Conservation (phyloP, 2,888 invertebrate species). For the Criorhina ranunculi region DNA sequence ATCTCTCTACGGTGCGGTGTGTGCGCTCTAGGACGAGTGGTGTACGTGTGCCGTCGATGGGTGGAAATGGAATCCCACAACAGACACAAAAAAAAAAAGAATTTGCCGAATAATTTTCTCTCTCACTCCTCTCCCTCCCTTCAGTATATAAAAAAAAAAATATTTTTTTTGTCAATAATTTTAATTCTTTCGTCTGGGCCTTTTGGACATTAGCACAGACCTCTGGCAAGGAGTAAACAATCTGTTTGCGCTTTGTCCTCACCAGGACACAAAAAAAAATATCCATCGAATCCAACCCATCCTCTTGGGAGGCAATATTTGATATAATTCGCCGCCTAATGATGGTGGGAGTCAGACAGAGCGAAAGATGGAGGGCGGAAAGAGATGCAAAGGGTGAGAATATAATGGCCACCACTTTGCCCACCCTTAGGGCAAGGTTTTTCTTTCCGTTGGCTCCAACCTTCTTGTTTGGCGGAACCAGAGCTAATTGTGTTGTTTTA, state of each 20-base stretch:
- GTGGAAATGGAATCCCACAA: conserved; percentile 67
- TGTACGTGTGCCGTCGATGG: conserved; percentile 74
- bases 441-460: conserved; percentile 9
- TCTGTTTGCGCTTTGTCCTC: conserved; percentile 36
- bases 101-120: conserved; percentile 19
- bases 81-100: conserved; percentile 49
- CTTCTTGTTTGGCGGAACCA: conserved; percentile 13
- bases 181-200: conserved; percentile 65
- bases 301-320: conserved; percentile 58
- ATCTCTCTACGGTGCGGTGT: conserved; percentile 29
- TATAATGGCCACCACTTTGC: conserved; percentile 45
- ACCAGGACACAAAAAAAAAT: conserved; percentile 2
- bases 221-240: conserved; percentile 48
- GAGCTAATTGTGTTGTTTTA: conserved; percentile 72
- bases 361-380: not conserved
- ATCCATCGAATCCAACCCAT: conserved; percentile 12
- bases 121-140: not conserved
- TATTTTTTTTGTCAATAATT: conserved; percentile 25
- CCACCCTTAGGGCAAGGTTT: conserved; percentile 47
- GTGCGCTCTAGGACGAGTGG: conserved; percentile 74
- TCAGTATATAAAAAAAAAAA: no score
- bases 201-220: conserved; percentile 38
- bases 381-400: conserved; percentile 19
- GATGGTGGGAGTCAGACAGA: conserved; percentile 58
- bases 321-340: conserved; percentile 68